A percentile compares a stretch with the other conserved stretches of the same genome.
Evolutionary conservation across 2,113 vertebrate genomes (phyloP).

Genomic region (Acrocephalus kingi): DNA sequence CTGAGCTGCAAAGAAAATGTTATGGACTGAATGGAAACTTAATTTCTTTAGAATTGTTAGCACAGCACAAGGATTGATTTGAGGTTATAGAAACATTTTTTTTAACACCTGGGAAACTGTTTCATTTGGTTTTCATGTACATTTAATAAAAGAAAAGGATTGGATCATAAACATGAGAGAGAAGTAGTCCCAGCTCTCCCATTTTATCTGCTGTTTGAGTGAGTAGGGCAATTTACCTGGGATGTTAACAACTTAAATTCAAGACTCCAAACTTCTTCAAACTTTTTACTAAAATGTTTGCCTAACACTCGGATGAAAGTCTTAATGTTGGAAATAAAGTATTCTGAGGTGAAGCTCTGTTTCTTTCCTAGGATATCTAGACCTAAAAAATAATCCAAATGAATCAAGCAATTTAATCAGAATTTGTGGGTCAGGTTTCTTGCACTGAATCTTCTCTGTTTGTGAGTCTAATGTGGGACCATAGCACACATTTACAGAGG

Average conservation of each 20-base stretch:
- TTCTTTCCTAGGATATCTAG: not conserved
- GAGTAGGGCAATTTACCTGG: not conserved
- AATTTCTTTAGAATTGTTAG: conserved; percentile 47
- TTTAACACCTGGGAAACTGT: conserved; percentile 46
- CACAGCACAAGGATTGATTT: conserved; percentile 7
- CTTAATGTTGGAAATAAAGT: not conserved
- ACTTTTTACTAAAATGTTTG: not conserved
- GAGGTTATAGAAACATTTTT: conserved; percentile 35
- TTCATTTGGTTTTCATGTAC: conserved; percentile 43
- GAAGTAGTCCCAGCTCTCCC: not conserved
- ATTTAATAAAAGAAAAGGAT: conserved; percentile 40
- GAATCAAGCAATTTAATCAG: not conserved
- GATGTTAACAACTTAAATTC: conserved; percentile 20
- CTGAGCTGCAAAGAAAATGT: conserved; percentile 17
- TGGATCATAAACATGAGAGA: conserved; percentile 36
- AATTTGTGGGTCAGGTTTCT: not conserved
- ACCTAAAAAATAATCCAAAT: not conserved
- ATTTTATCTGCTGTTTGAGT: not conserved
- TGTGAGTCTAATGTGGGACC: not conserved
- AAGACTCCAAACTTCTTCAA: not conserved
- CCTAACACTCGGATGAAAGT: not conserved
- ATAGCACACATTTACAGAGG: not conserved
- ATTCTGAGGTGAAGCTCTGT: not conserved
- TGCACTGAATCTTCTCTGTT: not conserved
- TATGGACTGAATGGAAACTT: conserved; percentile 56